Evolutionary conservation across 2,888 invertebrate genomes (phyloP), one percentile per base, ranked within the genome.

Genomic region (Smittia aterrima): DNA sequence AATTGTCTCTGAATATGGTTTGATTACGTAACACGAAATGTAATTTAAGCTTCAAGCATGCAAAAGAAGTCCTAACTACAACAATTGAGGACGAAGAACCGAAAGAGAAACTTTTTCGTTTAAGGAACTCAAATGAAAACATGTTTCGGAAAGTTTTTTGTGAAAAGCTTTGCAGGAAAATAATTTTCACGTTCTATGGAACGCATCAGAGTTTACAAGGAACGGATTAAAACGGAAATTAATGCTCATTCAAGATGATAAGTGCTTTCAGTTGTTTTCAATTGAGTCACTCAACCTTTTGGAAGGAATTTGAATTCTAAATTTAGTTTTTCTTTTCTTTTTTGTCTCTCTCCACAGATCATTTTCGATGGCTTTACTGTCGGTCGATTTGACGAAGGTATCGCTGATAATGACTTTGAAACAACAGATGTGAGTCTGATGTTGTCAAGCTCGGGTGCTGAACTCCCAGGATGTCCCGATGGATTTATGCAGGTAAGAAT

Each of bases 361-460:
- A 90, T 93, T 77, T 93, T 95, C 86, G 94, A 95, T 81, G 91
- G 92, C 79, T 94, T 95, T 85, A 91, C 90, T 80, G 90, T 95
- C 78, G 95, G 95, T 1, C 88, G 92, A 70, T 91, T 92, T 82
- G 91, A 92, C 80, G 85, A 90, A 71, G 87, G 88, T 76, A 80
- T 82, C 80, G 82, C 82, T 77, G 83, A 83, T 78, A 80, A 81
- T 41, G 83, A 83, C 78, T 78, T 80, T 75, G 83, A 83, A 77
- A 81, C 83, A 76, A 81, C 81, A 76, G 83, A 83, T 77, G 79
- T 81, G 75, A 82, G 80, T 79, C 79, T 83, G 66, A 83, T 72
- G 40, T 13, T 20, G n/a, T 40, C 62, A 11, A 40, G 80, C 78
- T 81, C 83, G 66, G 80, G 81, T 41, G 88, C 90, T 66, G 89